Base-by-base conservation (phyloP, 2,888 invertebrate genomes). In the Cantharis flavilabris region DNA sequence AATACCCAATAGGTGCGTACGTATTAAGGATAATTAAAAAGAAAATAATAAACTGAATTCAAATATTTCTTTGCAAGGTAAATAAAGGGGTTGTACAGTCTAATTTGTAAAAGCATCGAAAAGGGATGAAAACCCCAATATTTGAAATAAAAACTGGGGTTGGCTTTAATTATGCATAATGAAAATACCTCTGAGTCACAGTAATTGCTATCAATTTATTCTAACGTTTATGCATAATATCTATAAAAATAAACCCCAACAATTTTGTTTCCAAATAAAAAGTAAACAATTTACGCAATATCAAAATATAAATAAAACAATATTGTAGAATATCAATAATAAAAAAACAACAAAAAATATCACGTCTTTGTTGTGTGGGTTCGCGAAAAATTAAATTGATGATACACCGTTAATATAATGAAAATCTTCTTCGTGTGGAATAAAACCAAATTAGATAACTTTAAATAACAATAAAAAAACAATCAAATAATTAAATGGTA, bases 161-260 rank as follows among this genome's bases (percentile, higher is more conserved):
- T 72, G 33, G 14, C 69, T 70, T 75, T 78, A 78, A 78, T 78
- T 78, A 78, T 73, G 75, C 75, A 76, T 71, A 72, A 76, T 65
- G 69, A 75, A 78, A 78, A 73, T 78, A 78, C 78, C 78, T 63
- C 78, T 78, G 78, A 78, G 70, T 78, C 78, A 78, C 72, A 75
- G 75, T 71, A 62, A 26, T 26, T 62, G 23, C 23, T 23, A 23
- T 23, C 20, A 20, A 23, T 67, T 67, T 67, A 9, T 49, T 49
- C n/a, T n/a, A 49, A 49, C 49, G 49, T 49, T 30, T 49, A n/a
- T 33, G n/a, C 33, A 33, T 33, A 33, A 33, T 49, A 49, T 1
- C 49, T 49, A n/a, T 9, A n/a, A 49, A 49, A 49, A 49, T 49
- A 49, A 49, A 49, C 49, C n/a, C 7, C 49, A 7, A 49, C 49